Evolutionary conservation across 2,797 vertebrate genomes (phyloP), one percentile per base, ranked within the genome.

Genomic region (Enoplosus armatus): DNA sequence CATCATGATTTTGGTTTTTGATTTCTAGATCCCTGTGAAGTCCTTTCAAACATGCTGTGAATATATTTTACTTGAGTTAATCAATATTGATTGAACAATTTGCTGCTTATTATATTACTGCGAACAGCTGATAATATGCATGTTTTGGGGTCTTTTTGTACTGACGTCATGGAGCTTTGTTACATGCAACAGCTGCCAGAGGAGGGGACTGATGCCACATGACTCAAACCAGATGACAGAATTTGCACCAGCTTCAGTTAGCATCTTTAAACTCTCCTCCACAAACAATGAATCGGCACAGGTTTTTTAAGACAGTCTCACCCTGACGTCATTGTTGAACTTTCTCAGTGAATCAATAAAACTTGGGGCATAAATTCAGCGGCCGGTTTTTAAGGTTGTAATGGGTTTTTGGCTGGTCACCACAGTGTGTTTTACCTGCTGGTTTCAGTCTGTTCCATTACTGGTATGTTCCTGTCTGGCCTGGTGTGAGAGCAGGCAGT

Each of bases 381-480:
- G 4, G 6, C 47, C 41, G 75, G 83, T 77, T 63, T n/a, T 73
- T 29, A 8, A 61, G 60, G 54, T 65, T 79, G 59, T 72, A 58
- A 55, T 22, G 18, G 56, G 4, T 27, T 72, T 50, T 47, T 79
- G 74, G 66, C 75, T 26, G 80, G 58, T 63, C 63, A 43, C 35
- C 9, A 6, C 31, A 8, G 63, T 75, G 70, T 83, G 87, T 85
- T 82, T 73, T 71, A 85, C 82, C 84, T 86, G 81, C 76, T 75
- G 77, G 15, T 83, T 65, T 60, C 55, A 9, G 64, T 73, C 79
- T 80, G 78, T 86, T 90, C 89, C 88, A 87, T 92, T 82, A 84
- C 85, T 67, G 72, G 7, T 75, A 33, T 84, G 84, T 88, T 92
- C 87, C 86, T 65, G 86, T 90, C 88, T 88, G 54, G 82, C 48